These are phyloP conservation scores for Volucella inflata DNA, from an alignment of 2,888 invertebrate species.

Conservation along the genomic window DNA sequence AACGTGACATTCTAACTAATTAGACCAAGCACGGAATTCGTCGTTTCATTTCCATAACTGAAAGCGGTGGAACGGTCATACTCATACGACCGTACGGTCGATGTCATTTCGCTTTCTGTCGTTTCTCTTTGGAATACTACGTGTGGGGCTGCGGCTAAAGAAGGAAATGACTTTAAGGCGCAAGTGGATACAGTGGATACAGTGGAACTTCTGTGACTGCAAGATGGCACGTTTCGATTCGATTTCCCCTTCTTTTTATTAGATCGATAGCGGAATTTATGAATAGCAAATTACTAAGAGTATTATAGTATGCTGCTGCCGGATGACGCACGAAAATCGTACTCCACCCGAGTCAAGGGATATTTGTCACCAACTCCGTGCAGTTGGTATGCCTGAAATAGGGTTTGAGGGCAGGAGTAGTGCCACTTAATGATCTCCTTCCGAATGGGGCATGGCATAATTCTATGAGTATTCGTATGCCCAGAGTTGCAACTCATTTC, in stretches of 20 bases:
- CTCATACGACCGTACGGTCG: not conserved
- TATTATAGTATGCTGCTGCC: constrained; percentile 21
- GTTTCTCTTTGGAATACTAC: constrained; percentile 24
- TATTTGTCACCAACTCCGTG: not conserved
- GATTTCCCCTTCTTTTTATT: constrained; percentile 18
- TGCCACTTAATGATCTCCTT: constrained; percentile 47
- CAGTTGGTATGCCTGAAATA: too few relatives aligned
- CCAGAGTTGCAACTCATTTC: constrained; percentile 50
- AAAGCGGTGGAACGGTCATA: not conserved
- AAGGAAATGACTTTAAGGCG: not conserved
- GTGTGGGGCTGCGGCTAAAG: constrained; percentile 21
- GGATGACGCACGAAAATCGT: constrained; percentile 38
- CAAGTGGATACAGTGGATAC: constrained; percentile 15
- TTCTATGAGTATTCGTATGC: not conserved
- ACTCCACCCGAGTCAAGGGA: not conserved
- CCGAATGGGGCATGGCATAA: constrained; percentile 5
- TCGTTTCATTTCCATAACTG: constrained; percentile 46
- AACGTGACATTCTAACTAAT: constrained; percentile 72
- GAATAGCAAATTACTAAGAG: constrained; percentile 41
- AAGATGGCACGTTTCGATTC: constrained; percentile 42
- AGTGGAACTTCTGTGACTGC: constrained; percentile 30
- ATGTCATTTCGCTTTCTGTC: not conserved
- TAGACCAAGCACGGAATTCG: constrained; percentile 56
- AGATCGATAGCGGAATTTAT: constrained; percentile 51
- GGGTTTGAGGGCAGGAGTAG: not conserved